Conservation (phyloP, 1,140 invertebrate species). For the Lordiphosa collinella region DNA sequence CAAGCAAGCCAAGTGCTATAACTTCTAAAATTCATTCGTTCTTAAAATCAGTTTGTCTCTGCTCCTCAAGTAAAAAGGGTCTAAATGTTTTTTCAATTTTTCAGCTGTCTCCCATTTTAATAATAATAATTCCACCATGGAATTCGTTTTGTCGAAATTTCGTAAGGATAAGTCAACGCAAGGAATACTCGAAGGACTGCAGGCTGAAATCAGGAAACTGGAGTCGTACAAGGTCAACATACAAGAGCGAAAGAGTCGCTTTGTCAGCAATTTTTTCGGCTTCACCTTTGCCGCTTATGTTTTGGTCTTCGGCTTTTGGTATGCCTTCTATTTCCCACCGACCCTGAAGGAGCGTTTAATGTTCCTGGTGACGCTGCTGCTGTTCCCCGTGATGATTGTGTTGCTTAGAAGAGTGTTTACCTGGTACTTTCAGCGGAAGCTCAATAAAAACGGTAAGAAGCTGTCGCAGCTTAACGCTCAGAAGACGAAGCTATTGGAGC, state of each 20-base stretch:
- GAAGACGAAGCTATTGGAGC: slow-evolving; percentile 94
- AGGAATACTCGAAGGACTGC: slow-evolving; percentile 87
- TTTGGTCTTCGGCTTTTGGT: slow-evolving; percentile 86
- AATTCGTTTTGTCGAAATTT: slow-evolving; percentile 47
- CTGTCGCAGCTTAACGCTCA: slow-evolving; percentile 87
- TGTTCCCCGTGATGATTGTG: slow-evolving; percentile 90
- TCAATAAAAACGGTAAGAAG: slow-evolving; percentile 89
- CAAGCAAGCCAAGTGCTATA: no score
- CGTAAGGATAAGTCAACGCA: slow-evolving; percentile 88
- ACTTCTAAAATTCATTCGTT: no score
- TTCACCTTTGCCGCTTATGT: slow-evolving; percentile 90
- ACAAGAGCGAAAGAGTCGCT: slow-evolving; percentile 88
- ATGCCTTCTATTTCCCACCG: slow-evolving; percentile 88
- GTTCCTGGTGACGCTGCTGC: slow-evolving; percentile 86
- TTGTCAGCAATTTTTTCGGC: slow-evolving; percentile 89
- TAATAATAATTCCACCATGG: slow-evolving; percentile 27
- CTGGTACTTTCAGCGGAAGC: slow-evolving; percentile 93
- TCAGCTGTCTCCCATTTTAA: no score
- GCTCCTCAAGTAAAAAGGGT: no score
- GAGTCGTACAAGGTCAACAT: slow-evolving; percentile 89
- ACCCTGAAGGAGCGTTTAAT: slow-evolving; percentile 85
- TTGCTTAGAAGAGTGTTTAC: slow-evolving; percentile 88
- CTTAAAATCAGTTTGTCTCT: no score
- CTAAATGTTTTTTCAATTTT: neutral
- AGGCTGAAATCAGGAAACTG: slow-evolving; percentile 90